Base-by-base conservation (phyloP, 2,888 invertebrate genomes). In the Athripsodes cinereus region DNA sequence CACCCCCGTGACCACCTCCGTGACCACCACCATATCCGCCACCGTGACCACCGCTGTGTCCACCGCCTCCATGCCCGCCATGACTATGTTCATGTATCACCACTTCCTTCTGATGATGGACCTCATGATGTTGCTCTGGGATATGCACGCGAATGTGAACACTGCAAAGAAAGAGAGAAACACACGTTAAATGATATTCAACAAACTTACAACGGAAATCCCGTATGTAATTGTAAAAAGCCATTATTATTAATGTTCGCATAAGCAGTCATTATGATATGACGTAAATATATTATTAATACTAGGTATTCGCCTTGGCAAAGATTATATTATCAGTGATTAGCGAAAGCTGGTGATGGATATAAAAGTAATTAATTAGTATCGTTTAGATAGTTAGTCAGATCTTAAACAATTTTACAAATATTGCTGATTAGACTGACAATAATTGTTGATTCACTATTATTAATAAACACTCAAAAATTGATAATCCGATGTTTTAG, bases 71-170 rank as follows among this genome's bases (percentile, higher is more conserved):
- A 18, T 69, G 70, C 3, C 69, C 72, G 3, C 69, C 69, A 44
- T 69, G 70, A 1, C 65, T 67, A 18, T 66, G 66, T 2, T 75
- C 75, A 55, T 76, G 76, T 52, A 76, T 69, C 54, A 79, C 69
- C 46, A 69, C 65, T 65, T 69, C 69, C 62, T 70, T 69, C 50
- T 76, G 73, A 67, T 79, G 77, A 66, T 78, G 77, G 1, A 75
- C 68, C 8, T 74, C 72, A 64, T 78, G 75, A 64, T 77, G 75
- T 56, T 72, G 67, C 65, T 80, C 79, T 64, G 81, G 80, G 67
- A 81, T 71, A 66, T 81, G 81, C 22, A 81, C 76, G 62, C 79
- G 74, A 66, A 81, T 81, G 66, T 81, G 81, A 54, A 81, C 80
- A 68, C 81, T 81, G 73, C 19, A 76, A 78, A 58, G 58, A 68